Evolutionary conservation across 2,888 invertebrate species (phyloP).

Genomic region (Mythimna vitellina): DNA sequence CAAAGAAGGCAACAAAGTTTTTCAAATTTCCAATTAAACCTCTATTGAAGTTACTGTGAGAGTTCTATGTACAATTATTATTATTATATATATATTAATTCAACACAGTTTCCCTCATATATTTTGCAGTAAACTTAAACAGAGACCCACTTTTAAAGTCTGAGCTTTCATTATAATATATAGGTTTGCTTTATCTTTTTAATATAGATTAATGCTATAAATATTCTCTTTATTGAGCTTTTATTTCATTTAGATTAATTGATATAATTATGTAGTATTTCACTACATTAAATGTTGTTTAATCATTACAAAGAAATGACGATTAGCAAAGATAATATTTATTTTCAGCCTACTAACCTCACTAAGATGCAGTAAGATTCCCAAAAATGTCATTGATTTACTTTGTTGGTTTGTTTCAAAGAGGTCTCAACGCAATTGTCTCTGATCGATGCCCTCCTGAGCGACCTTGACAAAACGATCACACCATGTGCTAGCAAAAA

Average conservation of each 20-base stretch:
- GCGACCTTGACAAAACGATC: conserved; percentile 87
- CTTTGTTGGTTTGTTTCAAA: conserved; percentile 72
- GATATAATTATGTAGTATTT: neutral
- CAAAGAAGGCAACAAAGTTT: neutral
- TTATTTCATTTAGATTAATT: neutral
- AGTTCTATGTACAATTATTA: too few species aligned
- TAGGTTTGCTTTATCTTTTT: neutral
- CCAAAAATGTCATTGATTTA: conserved; percentile 39
- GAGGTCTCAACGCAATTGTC: conserved; percentile 88
- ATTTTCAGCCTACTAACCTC: conserved; percentile 17
- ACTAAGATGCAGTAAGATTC: conserved; percentile 6
- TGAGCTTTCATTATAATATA: neutral
- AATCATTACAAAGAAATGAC: neutral
- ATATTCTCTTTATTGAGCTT: neutral
- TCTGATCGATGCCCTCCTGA: conserved; percentile 86
- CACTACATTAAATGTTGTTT: neutral
- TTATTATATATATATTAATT: neutral
- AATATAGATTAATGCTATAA: neutral
- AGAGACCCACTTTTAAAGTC: neutral
- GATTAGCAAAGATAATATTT: conserved; percentile 6
- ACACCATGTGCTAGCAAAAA: conserved; percentile 88
- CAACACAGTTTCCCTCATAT: neutral
- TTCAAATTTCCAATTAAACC: neutral
- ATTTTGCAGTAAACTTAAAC: neutral
- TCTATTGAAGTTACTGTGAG: neutral